Base-by-base conservation (phyloP, 2,797 vertebrate genomes). In the Cryptoprocta ferox region DNA sequence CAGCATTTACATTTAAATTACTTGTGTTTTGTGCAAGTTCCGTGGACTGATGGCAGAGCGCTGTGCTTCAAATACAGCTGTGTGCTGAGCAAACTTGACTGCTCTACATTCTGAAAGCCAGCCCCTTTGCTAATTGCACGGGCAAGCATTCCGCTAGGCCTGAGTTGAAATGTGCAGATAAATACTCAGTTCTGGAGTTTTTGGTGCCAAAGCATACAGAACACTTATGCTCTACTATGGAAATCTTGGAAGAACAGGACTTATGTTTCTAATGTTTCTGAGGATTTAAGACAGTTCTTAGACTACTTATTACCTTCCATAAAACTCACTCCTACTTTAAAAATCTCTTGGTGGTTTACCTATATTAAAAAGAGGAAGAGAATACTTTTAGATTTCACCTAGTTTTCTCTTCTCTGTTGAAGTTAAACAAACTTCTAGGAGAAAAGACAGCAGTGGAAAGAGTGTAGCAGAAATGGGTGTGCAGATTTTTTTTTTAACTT, bases 171-270 rank as follows among this genome's bases (percentile, higher is more conserved):
- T 45, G 79, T 78, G 95, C 96, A 97, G 97, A 98, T 81, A 94
- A 96, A 97, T 48, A 88, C 86, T 97, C 73, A 18, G 88, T 30
- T 81, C 96, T 95, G 83, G 73, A 39, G 90, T 32, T 94, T 85
- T 88, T 32, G 89, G 94, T 96, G 97, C 96, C 96, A 95, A 97
- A 95, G 71, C 97, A 97, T 45, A 97, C 75, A 95, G 78, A 90
- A 75, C 70, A 30, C 63, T 96, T 59, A 48, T 32, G 61, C 63
- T 91, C 93, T 92, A 30, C 61, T 68, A 4, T 1, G 21, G 97
- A 95, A 95, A 97, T 78, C 92, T 96, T 53, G 65, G 76, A 95
- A 94, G 78, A 86, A 87, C 66, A 9, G 19, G 86, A 89, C 92
- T 97, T 82, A 83, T 81, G 81, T 83, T 97, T 89, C 89, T 71